Evolutionary conservation across 2,888 invertebrate genomes (phyloP), one percentile per base, ranked within the genome.

Genomic region (Phalera bucephala): DNA sequence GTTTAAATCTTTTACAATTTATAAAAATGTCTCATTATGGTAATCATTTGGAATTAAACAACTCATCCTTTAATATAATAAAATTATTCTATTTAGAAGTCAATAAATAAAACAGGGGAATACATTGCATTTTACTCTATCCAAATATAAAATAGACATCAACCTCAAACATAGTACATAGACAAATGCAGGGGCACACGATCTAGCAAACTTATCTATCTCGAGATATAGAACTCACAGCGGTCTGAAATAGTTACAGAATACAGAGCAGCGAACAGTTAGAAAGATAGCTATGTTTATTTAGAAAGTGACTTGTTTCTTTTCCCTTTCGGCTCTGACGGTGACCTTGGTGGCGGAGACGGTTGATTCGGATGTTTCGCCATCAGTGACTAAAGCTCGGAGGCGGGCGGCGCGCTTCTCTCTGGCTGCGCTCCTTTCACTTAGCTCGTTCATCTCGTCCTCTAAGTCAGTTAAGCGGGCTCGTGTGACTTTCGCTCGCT

Each of bases 371-470:
- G 74, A 46, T 5, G 61, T 68, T 36, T 92, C 92, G 3, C 81
- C 78, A 54, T 92, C 95, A 32, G 92, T 93, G 10, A 95, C 92
- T 14, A 95, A 73, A 0, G 94, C 93, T 34, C 93, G 91, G 17
- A 95, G 91, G 33, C 93, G 92, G 0, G 94, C 94, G 1, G 93
- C 92, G 28, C 95, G 92, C 41, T 93, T 92, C 66, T 95, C 95
- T 47, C 95, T 91, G 11, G 92, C 92, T 0, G 93, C 93, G 59
- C 92, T 92, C 61, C 93, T 91, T 63, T 94, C 94, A 10, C 88
- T 92, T 40, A 95, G 79, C 52, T 93, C 93, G 25, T 93, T 91
- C 93, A 95, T 94, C 75, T 95, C 95, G 31, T 92, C 92, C 64
- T 95, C 95, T 26, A 95, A 82, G 61, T 95, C 95, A 21, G 91